Base-by-base conservation (phyloP, 2,888 invertebrate species). In the Therioaphis trifolii region DNA sequence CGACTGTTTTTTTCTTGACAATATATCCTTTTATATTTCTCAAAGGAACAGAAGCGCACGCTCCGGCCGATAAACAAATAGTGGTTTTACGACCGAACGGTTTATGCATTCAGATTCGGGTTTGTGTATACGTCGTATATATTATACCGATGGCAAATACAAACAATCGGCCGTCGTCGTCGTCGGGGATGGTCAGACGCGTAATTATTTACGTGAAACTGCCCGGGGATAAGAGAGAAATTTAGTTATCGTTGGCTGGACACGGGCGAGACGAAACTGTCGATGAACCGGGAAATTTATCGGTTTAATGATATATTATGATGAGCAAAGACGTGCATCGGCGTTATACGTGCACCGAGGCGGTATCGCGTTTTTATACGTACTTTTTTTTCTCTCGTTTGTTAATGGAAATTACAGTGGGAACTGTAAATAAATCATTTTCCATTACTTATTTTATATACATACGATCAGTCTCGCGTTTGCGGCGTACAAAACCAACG, bases 251-350 rank as follows among this genome's bases (percentile, higher is more conserved):
- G 63, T 66, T 29, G 76, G 63, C 49, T 46, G 63, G 66, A 77
- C 77, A 35, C 66, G 49, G 49, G 63, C 18, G 66, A 77, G 18
- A 77, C 77, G 77, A 77, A 66, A 52, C 77, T 52, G 66, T 66
- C 66, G 66, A 35, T 35, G 77, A 66, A 77, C 77, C 77, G 49
- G 21, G 43, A 58, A 75, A 63, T 63, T 46, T 15, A 63, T 76
- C 61, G 63, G 76, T 76, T 76, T 76, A 76, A 76, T 63, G 46
- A 63, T 29, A 61, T 76, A 61, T 76, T 61, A 61, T 75, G 27
- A 75, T 24, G 35, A 75, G 58, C 7, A 75, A 18, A 58, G 52
- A 52, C 52, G 35, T 52, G 58, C 24, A 24, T 35, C 72, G 24
- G 61, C 43, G 35, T 7, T 5, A 5, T 35, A 35, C 7, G 55